Conservation (phyloP, 2,797 vertebrate species). For the Uromys caudimaculatus region DNA sequence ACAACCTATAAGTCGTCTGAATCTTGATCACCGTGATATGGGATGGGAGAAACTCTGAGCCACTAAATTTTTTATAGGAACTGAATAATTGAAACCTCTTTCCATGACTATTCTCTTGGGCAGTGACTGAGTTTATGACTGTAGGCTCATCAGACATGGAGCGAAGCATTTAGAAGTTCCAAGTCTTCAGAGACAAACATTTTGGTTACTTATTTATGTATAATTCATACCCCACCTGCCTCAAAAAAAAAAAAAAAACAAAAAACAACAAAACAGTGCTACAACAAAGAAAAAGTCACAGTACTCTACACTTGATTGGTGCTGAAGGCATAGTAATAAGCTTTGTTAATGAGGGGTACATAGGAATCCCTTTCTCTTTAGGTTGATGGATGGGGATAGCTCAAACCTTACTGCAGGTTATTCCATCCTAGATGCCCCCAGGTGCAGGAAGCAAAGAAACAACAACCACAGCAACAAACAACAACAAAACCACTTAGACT, state of each 20-base stretch:
- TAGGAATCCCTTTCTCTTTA: conserved; percentile 11
- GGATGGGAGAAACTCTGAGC: conserved; percentile 26
- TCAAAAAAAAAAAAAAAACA: conserved; percentile 70
- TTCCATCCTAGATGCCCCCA: neutral
- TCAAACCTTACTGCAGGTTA: neutral
- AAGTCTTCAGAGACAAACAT: conserved; percentile 47
- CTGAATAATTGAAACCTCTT: conserved; percentile 70
- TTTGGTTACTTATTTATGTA: conserved; percentile 68
- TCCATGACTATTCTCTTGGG: conserved; percentile 50
- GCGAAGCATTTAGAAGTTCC: conserved; percentile 61
- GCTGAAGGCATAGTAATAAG: neutral
- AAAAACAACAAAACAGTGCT: no score
- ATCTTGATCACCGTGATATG: neutral
- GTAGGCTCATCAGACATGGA: conserved; percentile 16
- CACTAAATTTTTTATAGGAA: conserved; percentile 69
- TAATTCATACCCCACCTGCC: conserved; percentile 66
- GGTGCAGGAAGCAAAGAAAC: neutral
- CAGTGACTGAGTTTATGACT: conserved; percentile 51
- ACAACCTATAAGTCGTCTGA: conserved; percentile 36
- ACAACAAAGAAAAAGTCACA: conserved; percentile 44
- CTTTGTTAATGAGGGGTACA: conserved; percentile 16
- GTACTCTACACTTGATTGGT: neutral
- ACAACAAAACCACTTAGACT: neutral
- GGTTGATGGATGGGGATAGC: neutral
- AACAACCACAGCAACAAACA: neutral